A percentile compares a stretch with the other conserved stretches of the same genome.
These are phyloP conservation scores for Odontamblyopus lacepedii DNA, from an alignment of 2,797 vertebrate species.

Conservation along the genomic window DNA sequence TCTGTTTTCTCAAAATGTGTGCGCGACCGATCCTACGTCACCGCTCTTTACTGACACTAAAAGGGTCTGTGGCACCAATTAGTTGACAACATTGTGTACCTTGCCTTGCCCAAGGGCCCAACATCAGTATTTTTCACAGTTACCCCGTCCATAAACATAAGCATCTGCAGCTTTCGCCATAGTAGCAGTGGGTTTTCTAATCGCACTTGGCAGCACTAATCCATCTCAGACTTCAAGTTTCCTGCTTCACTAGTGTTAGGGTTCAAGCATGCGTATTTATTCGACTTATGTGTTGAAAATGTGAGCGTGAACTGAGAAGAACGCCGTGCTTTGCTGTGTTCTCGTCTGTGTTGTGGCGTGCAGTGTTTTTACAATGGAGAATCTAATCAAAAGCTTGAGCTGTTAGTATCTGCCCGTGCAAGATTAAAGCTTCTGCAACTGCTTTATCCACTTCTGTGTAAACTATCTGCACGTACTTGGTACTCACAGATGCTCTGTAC, in stretches of 20 bases:
- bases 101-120: background rate
- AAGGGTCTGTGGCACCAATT: no score
- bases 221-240: background rate
- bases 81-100: background rate
- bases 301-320: constrained; percentile 33
- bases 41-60: no score
- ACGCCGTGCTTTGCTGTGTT: constrained; percentile 18
- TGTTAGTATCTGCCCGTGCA: background rate
- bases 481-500: background rate
- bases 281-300: constrained; percentile 42
- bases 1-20: no score
- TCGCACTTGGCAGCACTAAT: constrained; percentile 8
- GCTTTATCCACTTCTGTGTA: background rate
- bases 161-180: background rate
- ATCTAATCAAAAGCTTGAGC: background rate
- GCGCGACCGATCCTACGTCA: no score
- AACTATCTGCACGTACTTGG: background rate
- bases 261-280: constrained; percentile 40
- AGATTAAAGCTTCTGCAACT: background rate
- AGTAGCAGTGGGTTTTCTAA: background rate
- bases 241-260: constrained; percentile 29
- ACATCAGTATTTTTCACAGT: background rate
- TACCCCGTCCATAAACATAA: background rate
- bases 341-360: constrained; percentile 5
- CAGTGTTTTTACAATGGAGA: constrained; percentile 27